Conservation (phyloP, 1,140 invertebrate genomes). For the Brachionus asplanchnoidis region DNA sequence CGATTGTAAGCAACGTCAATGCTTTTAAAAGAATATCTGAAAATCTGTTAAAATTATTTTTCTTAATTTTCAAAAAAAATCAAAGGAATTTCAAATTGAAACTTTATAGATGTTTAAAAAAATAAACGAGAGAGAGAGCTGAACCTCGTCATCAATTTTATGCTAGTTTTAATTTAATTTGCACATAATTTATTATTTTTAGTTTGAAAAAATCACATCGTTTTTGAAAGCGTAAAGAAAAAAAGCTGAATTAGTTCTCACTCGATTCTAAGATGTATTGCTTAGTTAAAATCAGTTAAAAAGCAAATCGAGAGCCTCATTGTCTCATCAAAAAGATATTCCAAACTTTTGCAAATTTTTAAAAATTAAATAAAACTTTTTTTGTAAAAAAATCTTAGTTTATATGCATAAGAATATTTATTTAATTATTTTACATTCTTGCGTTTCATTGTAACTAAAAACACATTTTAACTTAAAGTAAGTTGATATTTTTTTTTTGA, state of each 20-base stretch:
- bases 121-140: not conserved
- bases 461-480: not conserved
- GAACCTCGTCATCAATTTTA: not conserved
- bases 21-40: not conserved
- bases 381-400: not conserved
- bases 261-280: not conserved
- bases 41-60: not conserved
- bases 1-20: not conserved
- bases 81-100: not conserved
- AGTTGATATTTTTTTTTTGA: not conserved
- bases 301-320: not conserved
- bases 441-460: not conserved
- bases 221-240: not conserved
- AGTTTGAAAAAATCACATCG: not conserved
- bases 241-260: not conserved
- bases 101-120: not conserved
- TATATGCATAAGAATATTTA: not conserved
- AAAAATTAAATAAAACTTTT: not conserved
- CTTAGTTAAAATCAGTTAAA: not conserved
- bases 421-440: not conserved
- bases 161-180: not conserved
- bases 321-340: not conserved
- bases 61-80: not conserved
- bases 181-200: not conserved
- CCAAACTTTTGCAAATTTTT: not conserved